phyloP scores from a whole-genome alignment of 2,113 vertebrate species.

The Pseudois nayaur region DNA sequence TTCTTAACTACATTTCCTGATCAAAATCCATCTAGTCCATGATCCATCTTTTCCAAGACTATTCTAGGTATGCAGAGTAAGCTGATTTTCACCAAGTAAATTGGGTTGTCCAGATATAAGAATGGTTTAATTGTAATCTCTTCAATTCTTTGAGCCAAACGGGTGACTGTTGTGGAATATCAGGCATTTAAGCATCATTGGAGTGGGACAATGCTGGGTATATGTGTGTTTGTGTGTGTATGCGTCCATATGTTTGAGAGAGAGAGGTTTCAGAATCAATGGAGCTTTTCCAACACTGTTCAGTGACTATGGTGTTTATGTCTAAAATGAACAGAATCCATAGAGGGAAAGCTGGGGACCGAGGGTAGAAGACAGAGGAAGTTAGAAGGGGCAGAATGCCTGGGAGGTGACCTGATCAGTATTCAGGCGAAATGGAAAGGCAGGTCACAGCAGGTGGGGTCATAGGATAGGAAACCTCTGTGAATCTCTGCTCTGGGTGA shows the following conservation, averaged over 20 bases:
- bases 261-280: not conserved
- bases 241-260: not conserved
- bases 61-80: not conserved
- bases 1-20: not conserved
- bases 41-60: not conserved
- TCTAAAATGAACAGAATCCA: not conserved
- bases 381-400: not conserved
- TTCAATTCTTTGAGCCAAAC: not conserved
- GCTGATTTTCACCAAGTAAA: not conserved
- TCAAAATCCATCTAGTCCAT: not conserved
- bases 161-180: not conserved
- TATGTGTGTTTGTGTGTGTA: not conserved
- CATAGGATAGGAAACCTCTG: not conserved
- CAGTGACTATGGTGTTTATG: not conserved
- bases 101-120: not conserved
- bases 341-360: not conserved
- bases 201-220: accelerated
- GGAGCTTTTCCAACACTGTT: not conserved
- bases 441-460: not conserved
- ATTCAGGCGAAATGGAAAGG: not conserved
- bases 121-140: not conserved
- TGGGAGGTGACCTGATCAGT: not conserved
- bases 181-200: not conserved
- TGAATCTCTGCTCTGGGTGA: not conserved
- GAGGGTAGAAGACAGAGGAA: not conserved